These are phyloP conservation scores for Chaetodon auriga DNA, from an alignment of 2,113 vertebrate genomes.

Conservation along the genomic window DNA sequence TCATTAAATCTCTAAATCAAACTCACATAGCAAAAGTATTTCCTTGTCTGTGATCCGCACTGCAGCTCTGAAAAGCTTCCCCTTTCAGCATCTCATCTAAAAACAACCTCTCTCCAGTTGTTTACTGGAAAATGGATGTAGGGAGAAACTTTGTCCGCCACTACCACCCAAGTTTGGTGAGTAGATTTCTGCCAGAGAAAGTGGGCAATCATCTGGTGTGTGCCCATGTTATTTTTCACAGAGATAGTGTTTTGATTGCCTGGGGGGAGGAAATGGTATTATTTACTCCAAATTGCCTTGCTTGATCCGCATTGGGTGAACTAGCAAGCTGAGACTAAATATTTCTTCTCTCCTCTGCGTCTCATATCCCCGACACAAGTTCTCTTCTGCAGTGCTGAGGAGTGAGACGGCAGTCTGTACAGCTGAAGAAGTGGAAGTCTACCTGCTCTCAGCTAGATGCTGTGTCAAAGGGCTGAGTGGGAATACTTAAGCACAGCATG, in stretches of 20 bases:
- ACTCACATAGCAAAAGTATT: not conserved
- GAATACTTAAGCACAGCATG: conserved; percentile 63
- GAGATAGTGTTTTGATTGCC: conserved; percentile 83
- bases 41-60: not conserved
- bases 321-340: conserved; percentile 66
- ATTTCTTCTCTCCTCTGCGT: conserved; percentile 41
- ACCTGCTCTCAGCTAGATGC: conserved; percentile 48
- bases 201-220: conserved; percentile 73
- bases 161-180: conserved; percentile 51
- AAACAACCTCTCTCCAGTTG: conserved; percentile 21
- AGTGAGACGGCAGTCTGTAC: conserved; percentile 40
- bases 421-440: conserved; percentile 45
- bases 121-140: conserved; percentile 57
- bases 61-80: not conserved
- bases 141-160: conserved; percentile 49
- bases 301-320: conserved; percentile 68
- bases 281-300: conserved; percentile 74
- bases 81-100: conserved; percentile 9
- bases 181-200: conserved; percentile 52
- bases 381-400: conserved; percentile 27
- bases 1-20: not conserved
- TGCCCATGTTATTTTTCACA: conserved; percentile 77
- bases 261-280: conserved; percentile 76
- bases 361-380: conserved; percentile 37
- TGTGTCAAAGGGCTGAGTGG: conserved; percentile 60